Conservation (phyloP, 1,140 invertebrate species). For the Dendrolimus punctatus region DNA sequence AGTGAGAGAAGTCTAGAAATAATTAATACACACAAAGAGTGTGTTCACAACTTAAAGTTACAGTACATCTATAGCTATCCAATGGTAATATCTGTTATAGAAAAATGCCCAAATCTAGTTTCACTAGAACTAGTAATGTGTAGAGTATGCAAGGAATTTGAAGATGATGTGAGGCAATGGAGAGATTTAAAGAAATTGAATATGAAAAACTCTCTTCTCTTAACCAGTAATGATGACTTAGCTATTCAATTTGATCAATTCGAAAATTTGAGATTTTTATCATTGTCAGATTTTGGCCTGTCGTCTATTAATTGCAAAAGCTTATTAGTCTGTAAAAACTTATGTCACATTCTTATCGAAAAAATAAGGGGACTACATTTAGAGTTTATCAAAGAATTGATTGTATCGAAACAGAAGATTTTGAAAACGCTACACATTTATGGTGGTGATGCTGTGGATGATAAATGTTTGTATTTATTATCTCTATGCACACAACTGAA, state of each 20-base stretch:
- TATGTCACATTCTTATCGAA: conserved; percentile 56
- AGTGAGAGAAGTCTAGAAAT: conserved; percentile 44
- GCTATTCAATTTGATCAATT: conserved; percentile 45
- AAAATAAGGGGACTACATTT: conserved; percentile 53
- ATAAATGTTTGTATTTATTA: conserved; percentile 42
- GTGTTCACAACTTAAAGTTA: conserved; percentile 41
- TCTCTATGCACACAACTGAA: conserved; percentile 43
- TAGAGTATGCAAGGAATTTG: conserved; percentile 45
- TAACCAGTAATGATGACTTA: conserved; percentile 31
- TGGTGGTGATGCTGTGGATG: conserved; percentile 49
- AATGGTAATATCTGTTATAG: conserved; percentile 38
- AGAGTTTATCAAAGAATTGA: conserved; percentile 46
- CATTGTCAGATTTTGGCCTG: conserved; percentile 63
- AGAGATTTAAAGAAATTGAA: conserved; percentile 48
- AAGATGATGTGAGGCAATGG: conserved; percentile 43
- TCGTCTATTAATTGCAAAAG: conserved; percentile 40
- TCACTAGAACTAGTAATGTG: conserved; percentile 59
- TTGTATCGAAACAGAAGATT: conserved; percentile 38
- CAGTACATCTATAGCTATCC: conserved; percentile 59
- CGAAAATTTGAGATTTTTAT: conserved; percentile 43
- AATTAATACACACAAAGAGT: conserved; percentile 38
- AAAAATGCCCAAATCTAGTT: conserved; percentile 46
- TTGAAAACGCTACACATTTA: conserved; percentile 53
- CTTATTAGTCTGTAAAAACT: conserved; percentile 44
- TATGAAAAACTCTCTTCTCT: conserved; percentile 49